Evolutionary conservation across 2,888 invertebrate genomes (phyloP).

Genomic region (Lepetodrilus schrolli): DNA sequence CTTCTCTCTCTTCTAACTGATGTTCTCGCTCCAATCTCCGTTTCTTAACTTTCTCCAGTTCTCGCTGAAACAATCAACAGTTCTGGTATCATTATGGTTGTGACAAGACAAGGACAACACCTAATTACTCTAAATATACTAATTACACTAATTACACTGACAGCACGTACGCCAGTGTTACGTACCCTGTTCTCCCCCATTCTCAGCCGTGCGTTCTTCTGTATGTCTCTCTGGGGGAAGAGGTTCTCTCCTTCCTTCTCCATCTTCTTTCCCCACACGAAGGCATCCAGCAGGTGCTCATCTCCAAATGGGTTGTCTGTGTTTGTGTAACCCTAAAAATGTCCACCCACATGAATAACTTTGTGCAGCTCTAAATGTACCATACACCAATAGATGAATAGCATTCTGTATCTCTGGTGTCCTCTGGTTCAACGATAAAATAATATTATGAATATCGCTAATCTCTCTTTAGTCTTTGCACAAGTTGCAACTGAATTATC

Average conservation of each 20-base stretch:
- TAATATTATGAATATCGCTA: too few relatives aligned
- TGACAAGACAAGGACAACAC: too few relatives aligned
- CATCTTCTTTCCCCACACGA: conserved; percentile 97
- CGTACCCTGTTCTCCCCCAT: conserved; percentile 88
- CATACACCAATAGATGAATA: neutral
- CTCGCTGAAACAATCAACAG: conserved; percentile 52
- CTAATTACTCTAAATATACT: neutral
- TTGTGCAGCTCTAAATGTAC: neutral
- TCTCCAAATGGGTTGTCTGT: conserved; percentile 99
- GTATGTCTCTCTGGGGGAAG: conserved; percentile 80
- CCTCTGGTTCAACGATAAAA: too few relatives aligned
- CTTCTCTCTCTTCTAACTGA: conserved; percentile 78
- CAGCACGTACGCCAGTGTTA: neutral
- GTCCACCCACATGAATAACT: neutral
- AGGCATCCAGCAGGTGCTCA: conserved; percentile 93
- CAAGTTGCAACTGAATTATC: too few relatives aligned
- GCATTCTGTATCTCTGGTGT: too few relatives aligned
- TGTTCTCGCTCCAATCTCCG: conserved; percentile 90
- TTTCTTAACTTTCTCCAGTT: conserved; percentile 81
- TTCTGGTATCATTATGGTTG: too few relatives aligned
- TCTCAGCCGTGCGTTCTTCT: conserved; percentile 87
- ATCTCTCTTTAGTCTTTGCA: too few relatives aligned
- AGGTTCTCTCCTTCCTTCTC: conserved; percentile 92
- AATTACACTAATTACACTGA: neutral
- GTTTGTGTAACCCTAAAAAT: conserved; percentile 89